phyloP scores from a whole-genome alignment of 2,888 invertebrate species.

The Lycaena phlaeas region DNA sequence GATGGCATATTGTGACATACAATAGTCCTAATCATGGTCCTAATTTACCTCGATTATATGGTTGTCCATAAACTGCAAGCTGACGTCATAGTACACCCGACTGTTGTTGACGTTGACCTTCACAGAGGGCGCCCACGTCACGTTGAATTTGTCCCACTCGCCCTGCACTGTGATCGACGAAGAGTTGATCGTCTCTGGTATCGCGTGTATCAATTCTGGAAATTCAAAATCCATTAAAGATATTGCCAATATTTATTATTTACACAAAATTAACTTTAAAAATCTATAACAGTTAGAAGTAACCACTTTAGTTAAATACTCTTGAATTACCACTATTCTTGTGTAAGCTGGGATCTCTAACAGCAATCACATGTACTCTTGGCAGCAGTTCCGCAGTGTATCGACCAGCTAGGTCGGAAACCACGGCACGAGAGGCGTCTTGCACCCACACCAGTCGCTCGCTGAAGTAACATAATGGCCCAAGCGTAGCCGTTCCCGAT shows the following conservation, averaged over 20 bases:
- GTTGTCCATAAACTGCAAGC: slow-evolving; percentile 71
- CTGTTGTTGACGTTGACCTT: slow-evolving; percentile 88
- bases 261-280: too few species aligned
- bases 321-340: slow-evolving; percentile 74
- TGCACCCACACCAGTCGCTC: slow-evolving; percentile 89
- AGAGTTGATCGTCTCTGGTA: slow-evolving; percentile 80
- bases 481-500: slow-evolving; percentile 69
- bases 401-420: slow-evolving; percentile 82
- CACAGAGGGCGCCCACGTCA: slow-evolving; percentile 84
- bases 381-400: slow-evolving; percentile 80
- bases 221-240: slow-evolving; percentile 16
- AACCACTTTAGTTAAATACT: too few species aligned
- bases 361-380: slow-evolving; percentile 78
- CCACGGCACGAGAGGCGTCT: slow-evolving; percentile 79
- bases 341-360: slow-evolving; percentile 80
- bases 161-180: slow-evolving; percentile 81
- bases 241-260: too few species aligned
- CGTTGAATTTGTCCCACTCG: slow-evolving; percentile 84
- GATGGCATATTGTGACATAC: too few species aligned
- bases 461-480: slow-evolving; percentile 85
- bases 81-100: slow-evolving; percentile 86
- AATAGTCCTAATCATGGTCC: too few species aligned
- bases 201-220: slow-evolving; percentile 73
- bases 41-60: slow-evolving; percentile 73
- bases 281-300: too few species aligned